Evolutionary conservation across 2,113 vertebrate species (phyloP).

Genomic region (Zapornia atra): DNA sequence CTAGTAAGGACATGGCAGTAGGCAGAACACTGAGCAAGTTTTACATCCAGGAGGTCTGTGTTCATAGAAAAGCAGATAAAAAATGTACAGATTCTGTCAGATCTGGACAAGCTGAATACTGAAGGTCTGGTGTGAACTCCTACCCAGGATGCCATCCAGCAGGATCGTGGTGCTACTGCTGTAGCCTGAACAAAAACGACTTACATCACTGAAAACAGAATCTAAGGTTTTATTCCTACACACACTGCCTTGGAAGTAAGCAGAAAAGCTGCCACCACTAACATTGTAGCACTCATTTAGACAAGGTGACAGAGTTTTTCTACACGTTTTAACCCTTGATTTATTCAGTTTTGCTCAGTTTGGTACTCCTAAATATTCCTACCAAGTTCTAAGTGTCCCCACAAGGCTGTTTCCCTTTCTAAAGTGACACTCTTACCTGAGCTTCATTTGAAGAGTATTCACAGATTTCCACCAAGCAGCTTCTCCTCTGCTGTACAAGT

Average conservation of each 20-base stretch:
- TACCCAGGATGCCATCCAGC: background rate
- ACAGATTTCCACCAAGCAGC: background rate
- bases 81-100: background rate
- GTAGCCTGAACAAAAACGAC: background rate
- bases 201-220: background rate
- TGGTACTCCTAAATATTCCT: background rate
- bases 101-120: background rate
- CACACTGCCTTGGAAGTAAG: background rate
- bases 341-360: background rate
- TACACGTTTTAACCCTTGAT: background rate
- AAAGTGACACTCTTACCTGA: background rate
- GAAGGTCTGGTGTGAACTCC: background rate
- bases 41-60: rapidly evolving
- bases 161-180: background rate
- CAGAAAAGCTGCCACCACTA: background rate
- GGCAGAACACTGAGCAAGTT: background rate
- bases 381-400: background rate
- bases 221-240: background rate
- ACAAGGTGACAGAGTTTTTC: background rate
- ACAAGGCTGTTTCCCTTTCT: background rate
- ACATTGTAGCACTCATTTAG: background rate
- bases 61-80: background rate
- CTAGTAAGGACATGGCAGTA: background rate
- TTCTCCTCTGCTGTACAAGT: rapidly evolving
- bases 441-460: background rate